Conservation (phyloP, 2,888 invertebrate genomes). For the Entomobrya multifasciata region DNA sequence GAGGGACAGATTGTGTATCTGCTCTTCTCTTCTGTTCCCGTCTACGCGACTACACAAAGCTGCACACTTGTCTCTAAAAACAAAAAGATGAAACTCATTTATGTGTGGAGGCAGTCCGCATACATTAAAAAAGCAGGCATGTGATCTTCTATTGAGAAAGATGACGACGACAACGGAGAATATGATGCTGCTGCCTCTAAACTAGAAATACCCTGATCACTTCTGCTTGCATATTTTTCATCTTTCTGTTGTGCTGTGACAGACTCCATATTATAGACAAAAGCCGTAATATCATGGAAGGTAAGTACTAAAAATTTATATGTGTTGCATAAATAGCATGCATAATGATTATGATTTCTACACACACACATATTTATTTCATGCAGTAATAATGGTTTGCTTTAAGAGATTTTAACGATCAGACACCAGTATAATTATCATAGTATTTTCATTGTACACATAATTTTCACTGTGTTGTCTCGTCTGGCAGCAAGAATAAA, state of each 20-base stretch:
- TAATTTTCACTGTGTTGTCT: too few relatives aligned
- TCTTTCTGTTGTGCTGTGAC: neutral
- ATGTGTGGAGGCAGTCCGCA: constrained; percentile 68
- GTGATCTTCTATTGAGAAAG: constrained; percentile 40
- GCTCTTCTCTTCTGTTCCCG: neutral
- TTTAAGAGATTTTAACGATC: constrained; percentile 35
- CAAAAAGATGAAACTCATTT: constrained; percentile 52
- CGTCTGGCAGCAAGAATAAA: too few relatives aligned
- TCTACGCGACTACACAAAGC: neutral
- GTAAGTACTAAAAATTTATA: constrained; percentile 11
- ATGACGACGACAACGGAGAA: neutral
- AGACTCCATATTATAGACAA: too few relatives aligned
- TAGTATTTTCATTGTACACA: neutral
- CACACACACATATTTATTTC: too few relatives aligned
- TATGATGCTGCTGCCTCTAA: neutral
- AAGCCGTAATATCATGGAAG: constrained; percentile 36
- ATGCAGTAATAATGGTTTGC: neutral
- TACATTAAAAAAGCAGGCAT: constrained; percentile 62
- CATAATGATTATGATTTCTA: too few relatives aligned
- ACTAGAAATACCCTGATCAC: neutral
- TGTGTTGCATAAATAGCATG: too few relatives aligned
- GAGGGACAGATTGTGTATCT: constrained; percentile 7
- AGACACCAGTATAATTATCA: neutral
- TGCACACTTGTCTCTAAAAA: neutral
- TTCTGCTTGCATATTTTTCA: neutral